Evolutionary conservation across 2,888 invertebrate genomes (phyloP), one percentile per base, ranked within the genome.

Genomic region (Pyrrhia umbra): DNA sequence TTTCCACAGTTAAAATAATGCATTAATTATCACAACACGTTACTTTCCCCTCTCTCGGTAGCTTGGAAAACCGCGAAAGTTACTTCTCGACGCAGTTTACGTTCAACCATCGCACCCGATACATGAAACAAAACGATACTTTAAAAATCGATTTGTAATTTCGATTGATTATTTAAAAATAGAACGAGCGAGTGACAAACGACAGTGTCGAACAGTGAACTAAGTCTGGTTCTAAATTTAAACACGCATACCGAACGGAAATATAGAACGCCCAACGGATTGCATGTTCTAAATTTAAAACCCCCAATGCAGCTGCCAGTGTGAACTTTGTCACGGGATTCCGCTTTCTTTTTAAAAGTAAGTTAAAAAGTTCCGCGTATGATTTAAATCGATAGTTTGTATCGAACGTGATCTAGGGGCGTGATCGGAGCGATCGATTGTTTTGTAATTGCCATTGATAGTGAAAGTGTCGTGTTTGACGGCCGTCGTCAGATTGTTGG

Each of bases 221-320:
- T 92, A 91, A 92, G 90, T 90, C 91, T 90, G 87, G 89, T 87
- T 91, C 92, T 94, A 93, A 89, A 89, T 92, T 88, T 94, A 93
- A 89, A 87, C 88, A 52, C 86, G 88, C 92, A 92, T 93, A 89
- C 92, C 92, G 90, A 90, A 90, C 90, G 86, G 90, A 92, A 89
- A 94, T 94, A 92, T 94, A 92, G 94, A 92, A 87, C 94, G 86
- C 87, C 90, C 89, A 91, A 92, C 92, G 91, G 90, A 92, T 91
- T 92, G 92, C 92, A 89, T 84, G 90, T 87, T 89, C 92, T 92
- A 92, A 87, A 87, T 92, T 90, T 92, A 91, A 89, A 85, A 52
- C 60, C 76, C 78, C 84, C 86, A 90, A 85, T 91, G 93, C 94
- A 94, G 93, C 93, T 93, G 93, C 93, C 89, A 86, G 88, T 85